Evolutionary conservation across 2,888 invertebrate species (phyloP).

Genomic region (Xestia sexstrigata): DNA sequence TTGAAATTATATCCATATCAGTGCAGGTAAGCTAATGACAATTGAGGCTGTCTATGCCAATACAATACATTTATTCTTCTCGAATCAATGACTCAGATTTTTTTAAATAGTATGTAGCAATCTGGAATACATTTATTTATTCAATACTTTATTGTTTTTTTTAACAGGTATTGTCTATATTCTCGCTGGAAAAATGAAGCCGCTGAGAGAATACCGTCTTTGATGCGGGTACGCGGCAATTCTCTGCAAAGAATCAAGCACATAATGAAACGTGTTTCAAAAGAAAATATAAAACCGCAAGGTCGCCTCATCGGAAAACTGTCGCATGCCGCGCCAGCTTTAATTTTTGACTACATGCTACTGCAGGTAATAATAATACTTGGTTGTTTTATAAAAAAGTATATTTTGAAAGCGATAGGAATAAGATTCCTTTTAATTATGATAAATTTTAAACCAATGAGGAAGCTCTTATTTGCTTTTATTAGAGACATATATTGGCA

Average conservation of each 20-base stretch:
- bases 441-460: background rate
- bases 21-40: constrained; percentile 89
- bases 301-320: constrained; percentile 99
- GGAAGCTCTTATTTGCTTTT: background rate
- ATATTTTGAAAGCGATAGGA: background rate
- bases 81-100: background rate
- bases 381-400: background rate
- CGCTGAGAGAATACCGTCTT: constrained; percentile 93
- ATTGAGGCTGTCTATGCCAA: background rate
- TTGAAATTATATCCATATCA: constrained; percentile 97
- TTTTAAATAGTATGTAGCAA: background rate
- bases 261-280: constrained; percentile 99
- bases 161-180: constrained; percentile 95
- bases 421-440: background rate
- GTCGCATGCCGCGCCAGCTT: constrained; percentile 98
- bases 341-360: constrained; percentile 98
- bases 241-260: constrained; percentile 98
- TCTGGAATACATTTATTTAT: background rate
- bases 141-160: constrained; percentile 12
- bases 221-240: constrained; percentile 96
- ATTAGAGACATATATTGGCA: background rate
- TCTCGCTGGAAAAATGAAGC: constrained; percentile 98
- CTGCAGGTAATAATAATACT: constrained; percentile 78
- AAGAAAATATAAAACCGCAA: constrained; percentile 99
- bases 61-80: background rate